Conservation (phyloP, 2,113 vertebrate species). For the Synodontis membranacea region DNA sequence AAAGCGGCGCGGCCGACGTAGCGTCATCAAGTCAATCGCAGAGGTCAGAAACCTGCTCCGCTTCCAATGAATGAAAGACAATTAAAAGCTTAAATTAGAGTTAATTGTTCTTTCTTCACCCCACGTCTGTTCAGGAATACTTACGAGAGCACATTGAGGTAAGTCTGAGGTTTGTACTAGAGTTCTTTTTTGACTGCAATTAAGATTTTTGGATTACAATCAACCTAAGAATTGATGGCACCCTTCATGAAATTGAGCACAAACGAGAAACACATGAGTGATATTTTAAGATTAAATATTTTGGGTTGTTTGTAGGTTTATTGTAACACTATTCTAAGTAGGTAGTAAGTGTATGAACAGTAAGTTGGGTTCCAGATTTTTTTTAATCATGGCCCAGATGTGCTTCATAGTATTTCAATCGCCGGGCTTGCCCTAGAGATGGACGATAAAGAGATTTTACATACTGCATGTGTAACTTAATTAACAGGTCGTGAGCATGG, state of each 20-base stretch:
- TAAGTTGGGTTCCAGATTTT: neutral
- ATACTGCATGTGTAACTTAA: neutral
- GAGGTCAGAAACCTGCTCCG: constrained; percentile 73
- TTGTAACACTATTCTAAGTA: neutral
- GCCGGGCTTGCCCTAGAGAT: neutral
- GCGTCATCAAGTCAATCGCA: constrained; percentile 83
- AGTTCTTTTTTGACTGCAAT: neutral
- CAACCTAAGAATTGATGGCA: neutral
- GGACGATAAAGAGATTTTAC: neutral
- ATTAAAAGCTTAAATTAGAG: neutral
- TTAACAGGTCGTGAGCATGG: neutral
- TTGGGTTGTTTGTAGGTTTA: neutral
- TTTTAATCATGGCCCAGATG: neutral
- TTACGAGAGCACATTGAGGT: constrained; percentile 93
- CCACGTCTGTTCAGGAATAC: constrained; percentile 77
- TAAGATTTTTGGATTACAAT: neutral
- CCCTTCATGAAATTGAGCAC: neutral
- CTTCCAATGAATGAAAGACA: too few species aligned
- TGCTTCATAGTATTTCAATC: neutral
- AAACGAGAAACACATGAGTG: neutral
- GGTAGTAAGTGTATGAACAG: neutral
- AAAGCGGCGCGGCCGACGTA: constrained; percentile 79
- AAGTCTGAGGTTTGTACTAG: constrained; percentile 47
- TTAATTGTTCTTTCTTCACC: neutral
- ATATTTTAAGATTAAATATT: neutral